Conservation (phyloP, 1,140 invertebrate species). For the Cydia splendana region DNA sequence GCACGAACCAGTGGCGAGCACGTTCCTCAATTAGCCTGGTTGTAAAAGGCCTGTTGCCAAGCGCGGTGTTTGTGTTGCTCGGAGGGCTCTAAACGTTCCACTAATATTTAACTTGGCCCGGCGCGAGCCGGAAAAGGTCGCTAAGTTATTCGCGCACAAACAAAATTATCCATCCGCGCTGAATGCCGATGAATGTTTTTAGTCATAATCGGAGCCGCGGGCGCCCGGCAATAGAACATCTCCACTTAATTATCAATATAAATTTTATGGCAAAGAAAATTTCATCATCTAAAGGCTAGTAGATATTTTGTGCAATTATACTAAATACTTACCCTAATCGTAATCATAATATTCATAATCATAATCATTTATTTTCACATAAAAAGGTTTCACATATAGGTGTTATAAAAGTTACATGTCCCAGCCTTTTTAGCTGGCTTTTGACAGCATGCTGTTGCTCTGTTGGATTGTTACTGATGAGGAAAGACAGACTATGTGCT, state of each 20-base stretch:
- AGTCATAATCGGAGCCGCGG: slow-evolving; percentile 2
- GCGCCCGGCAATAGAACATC: neutral
- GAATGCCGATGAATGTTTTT: slow-evolving; percentile 25
- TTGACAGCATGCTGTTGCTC: too few species aligned
- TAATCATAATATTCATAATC: too few species aligned
- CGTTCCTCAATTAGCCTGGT: neutral
- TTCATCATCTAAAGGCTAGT: too few species aligned
- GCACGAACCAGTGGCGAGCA: neutral
- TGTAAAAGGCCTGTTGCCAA: neutral
- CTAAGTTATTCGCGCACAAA: slow-evolving; percentile 27
- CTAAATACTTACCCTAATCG: too few species aligned
- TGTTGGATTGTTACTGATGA: too few species aligned
- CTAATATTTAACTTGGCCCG: slow-evolving; percentile 28
- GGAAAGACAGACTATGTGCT: too few species aligned
- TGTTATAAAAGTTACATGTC: too few species aligned
- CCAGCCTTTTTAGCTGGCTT: too few species aligned
- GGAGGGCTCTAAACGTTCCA: slow-evolving; percentile 19
- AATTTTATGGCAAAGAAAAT: neutral
- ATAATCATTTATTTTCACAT: too few species aligned
- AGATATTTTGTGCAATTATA: too few species aligned
- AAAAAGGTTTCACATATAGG: too few species aligned
- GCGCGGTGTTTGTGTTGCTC: neutral
- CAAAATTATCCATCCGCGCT: slow-evolving; percentile 27
- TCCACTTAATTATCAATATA: neutral
- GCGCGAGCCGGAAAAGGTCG: slow-evolving; percentile 21